These are phyloP conservation scores for Stichopus chloronotus DNA, from an alignment of 35 echinoderm and acorn worm species.

Conservation along the genomic window DNA sequence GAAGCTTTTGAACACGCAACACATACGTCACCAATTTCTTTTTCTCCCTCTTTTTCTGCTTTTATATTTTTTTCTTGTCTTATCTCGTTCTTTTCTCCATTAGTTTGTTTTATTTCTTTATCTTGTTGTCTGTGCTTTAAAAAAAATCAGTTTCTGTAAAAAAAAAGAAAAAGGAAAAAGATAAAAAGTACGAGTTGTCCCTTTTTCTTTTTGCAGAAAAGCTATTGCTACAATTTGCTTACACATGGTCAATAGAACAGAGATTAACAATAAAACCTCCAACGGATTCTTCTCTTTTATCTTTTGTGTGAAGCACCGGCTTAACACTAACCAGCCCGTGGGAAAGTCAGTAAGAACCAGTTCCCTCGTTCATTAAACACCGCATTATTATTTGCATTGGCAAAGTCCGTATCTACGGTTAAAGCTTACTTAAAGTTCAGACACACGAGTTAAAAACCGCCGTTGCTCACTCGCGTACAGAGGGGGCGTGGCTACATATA, in stretches of 20 bases:
- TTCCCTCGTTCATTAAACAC: constrained; percentile 1
- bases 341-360: not conserved
- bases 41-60: no score
- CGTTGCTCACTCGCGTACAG: no score
- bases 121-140: not conserved
- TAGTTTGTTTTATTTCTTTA: not conserved
- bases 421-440: not conserved
- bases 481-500: no score
- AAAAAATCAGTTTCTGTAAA: not conserved
- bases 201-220: not conserved
- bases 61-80: not conserved
- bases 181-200: not conserved
- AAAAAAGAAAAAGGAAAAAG: not conserved
- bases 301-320: not conserved
- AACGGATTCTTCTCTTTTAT: not conserved
- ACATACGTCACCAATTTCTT: not conserved
- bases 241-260: constrained; percentile 19
- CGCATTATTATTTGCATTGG: constrained; percentile 13
- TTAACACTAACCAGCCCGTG: constrained; percentile 21
- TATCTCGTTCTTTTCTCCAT: not conserved
- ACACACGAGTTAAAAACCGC: not conserved
- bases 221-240: not conserved
- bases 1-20: not conserved
- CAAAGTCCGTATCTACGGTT: constrained; percentile 8
- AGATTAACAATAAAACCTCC: constrained; percentile 17